Evolutionary conservation across 1,140 invertebrate species (phyloP), one percentile per base, ranked within the genome.

Genomic region (Brachionus sp.): DNA sequence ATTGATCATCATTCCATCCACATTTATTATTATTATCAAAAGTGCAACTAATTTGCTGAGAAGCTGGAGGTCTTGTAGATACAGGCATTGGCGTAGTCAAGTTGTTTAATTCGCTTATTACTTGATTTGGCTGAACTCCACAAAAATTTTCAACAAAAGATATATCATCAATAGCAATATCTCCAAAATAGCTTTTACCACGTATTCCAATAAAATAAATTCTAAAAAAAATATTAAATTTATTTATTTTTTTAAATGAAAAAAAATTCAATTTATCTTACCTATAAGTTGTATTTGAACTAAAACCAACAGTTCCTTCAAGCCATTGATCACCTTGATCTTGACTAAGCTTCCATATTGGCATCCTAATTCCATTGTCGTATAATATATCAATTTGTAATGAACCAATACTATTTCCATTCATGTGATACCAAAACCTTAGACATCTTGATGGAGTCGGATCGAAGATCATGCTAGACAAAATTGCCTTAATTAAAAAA

Each of bases 161-260:
- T 83, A 87, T 87, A 3, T 62, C 80, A 23, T 84, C 83, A n/a
- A 70, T 44, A 53, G 85, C 86, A 12, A 88, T 86, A 75, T 88
- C 87, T 16, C 88, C 86, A 85, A 92, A 88, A 75, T 90, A 91
- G 83, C 92, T 93, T 83, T 89, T 90, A 7, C 93, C 93, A 13
- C 37, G 25, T n/a, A 82, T 29, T n/a, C 78, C 70, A 25, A 75
- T 75, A 2, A 75, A 9, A 19, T 75, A 75, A 13, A 75, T 46
- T 13, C 70, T 75, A 57, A 29, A 9, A 16, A 77, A n/a, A n/a
- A n/a, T n/a, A 82, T 66, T 37, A 53, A 44, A 25, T 6, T 0
- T 39, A 73, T 19, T 73, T 39, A 5, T 19, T 37, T 39, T 37
- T 19, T 0, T 42, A 19, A 39, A 10, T 73, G 0, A 16, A 37